Percentiles rank a stretch among this genome's conserved stretches.
Evolutionary conservation across 2,888 invertebrate genomes (phyloP).

Genomic region (Drosophila borealis): DNA sequence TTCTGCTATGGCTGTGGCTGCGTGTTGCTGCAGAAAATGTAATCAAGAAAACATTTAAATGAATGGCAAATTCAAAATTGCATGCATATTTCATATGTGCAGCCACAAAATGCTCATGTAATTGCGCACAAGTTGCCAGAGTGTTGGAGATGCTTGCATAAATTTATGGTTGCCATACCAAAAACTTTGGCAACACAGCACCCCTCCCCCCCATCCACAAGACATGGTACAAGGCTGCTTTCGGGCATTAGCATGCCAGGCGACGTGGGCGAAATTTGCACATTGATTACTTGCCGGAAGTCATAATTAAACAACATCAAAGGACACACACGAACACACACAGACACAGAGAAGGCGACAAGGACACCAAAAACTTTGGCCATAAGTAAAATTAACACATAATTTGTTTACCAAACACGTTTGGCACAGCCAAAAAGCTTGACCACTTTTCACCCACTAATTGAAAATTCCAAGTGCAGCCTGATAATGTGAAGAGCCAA

Average conservation of each 20-base stretch:
- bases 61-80: constrained; percentile 78
- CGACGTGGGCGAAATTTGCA: constrained; percentile 64
- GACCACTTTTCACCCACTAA: constrained; percentile 73
- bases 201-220: constrained; percentile 5
- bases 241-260: constrained; percentile 55
- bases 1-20: constrained; percentile 23
- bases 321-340: constrained; percentile 33
- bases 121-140: constrained; percentile 62
- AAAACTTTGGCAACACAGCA: constrained; percentile 43
- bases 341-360: constrained; percentile 11
- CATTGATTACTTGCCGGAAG: constrained; percentile 77
- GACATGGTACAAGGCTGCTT: constrained; percentile 28
- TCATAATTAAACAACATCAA: constrained; percentile 75
- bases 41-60: constrained; percentile 78
- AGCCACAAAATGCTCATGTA: constrained; percentile 75
- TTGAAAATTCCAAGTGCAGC: constrained; percentile 76
- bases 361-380: constrained; percentile 41
- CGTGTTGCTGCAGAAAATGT: constrained; percentile 57
- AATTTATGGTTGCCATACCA: constrained; percentile 59
- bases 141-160: constrained; percentile 57
- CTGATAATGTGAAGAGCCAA: constrained; percentile 66
- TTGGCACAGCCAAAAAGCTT: constrained; percentile 59
- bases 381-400: constrained; percentile 71
- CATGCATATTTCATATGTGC: constrained; percentile 78
- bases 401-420: constrained; percentile 78